These are phyloP conservation scores for Helicolenus hilgendorfi DNA, from an alignment of 2,797 vertebrate genomes.

Conservation along the genomic window DNA sequence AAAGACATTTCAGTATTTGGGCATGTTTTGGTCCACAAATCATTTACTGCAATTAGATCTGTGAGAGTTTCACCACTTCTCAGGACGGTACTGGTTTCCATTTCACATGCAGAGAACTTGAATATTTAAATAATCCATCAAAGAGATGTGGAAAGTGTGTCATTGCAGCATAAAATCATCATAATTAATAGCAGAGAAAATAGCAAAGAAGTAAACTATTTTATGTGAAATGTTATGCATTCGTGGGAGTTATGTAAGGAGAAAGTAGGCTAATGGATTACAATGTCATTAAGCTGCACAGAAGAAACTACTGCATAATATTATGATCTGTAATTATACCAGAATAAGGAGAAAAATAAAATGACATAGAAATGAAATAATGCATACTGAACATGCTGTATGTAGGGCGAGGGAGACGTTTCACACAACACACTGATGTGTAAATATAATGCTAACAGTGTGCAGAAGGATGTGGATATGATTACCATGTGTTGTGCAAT, in stretches of 20 bases:
- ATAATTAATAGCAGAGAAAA: conserved; percentile 9
- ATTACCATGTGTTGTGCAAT: not conserved
- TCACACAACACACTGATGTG: not conserved
- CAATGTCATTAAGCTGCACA: not conserved
- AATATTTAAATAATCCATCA: conserved; percentile 11
- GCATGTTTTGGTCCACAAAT: not conserved
- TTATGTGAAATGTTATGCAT: not conserved
- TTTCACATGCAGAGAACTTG: not conserved
- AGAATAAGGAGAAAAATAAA: not conserved
- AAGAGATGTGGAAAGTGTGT: conserved; percentile 15
- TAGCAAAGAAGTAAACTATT: not conserved
- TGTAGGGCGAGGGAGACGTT: not conserved
- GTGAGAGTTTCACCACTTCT: not conserved
- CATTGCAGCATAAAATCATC: conserved; percentile 33
- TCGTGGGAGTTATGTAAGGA: conserved; percentile 12
- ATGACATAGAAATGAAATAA: not conserved
- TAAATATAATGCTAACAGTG: not conserved
- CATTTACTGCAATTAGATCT: not conserved
- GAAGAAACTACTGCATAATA: not conserved
- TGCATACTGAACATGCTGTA: not conserved
- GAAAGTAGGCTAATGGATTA: conserved; percentile 15
- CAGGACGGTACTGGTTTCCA: not conserved
- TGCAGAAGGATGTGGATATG: not conserved
- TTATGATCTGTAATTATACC: not conserved
- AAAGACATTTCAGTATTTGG: not conserved